Conservation (phyloP, 2,888 invertebrate species). For the Nebria brevicollis region DNA sequence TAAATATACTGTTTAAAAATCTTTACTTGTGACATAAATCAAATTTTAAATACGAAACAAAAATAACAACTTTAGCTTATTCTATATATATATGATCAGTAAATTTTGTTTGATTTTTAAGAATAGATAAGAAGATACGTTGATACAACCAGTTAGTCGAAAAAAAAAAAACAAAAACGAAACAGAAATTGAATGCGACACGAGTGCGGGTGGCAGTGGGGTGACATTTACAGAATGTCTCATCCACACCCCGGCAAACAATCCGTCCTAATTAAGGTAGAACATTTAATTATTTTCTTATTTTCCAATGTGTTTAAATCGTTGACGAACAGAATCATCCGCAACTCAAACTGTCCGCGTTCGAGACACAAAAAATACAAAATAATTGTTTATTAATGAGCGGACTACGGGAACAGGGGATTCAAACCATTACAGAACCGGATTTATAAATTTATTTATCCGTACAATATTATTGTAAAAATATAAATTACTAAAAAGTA, state of each 20-base stretch:
- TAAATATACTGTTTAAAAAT: not conserved
- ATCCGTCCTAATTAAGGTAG: constrained; percentile 18
- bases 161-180: no score
- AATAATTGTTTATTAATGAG: constrained; percentile 45
- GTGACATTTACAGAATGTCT: not conserved
- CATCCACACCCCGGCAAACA: constrained; percentile 6
- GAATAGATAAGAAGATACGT: not conserved
- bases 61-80: not conserved
- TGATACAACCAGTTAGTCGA: no score
- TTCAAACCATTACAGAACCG: not conserved
- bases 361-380: constrained; percentile 31
- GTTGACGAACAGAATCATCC: not conserved
- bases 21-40: not conserved
- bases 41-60: not conserved
- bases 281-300: constrained; percentile 15
- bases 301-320: constrained; percentile 1
- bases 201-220: not conserved
- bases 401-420: not conserved
- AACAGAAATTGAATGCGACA: not conserved
- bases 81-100: not conserved
- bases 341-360: not conserved
- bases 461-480: not conserved
- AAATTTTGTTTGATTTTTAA: not conserved
- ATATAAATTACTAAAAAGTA: no score
- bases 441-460: not conserved